Evolutionary conservation across 2,888 invertebrate species (phyloP).

Genomic region (Frankliniella intonsa): DNA sequence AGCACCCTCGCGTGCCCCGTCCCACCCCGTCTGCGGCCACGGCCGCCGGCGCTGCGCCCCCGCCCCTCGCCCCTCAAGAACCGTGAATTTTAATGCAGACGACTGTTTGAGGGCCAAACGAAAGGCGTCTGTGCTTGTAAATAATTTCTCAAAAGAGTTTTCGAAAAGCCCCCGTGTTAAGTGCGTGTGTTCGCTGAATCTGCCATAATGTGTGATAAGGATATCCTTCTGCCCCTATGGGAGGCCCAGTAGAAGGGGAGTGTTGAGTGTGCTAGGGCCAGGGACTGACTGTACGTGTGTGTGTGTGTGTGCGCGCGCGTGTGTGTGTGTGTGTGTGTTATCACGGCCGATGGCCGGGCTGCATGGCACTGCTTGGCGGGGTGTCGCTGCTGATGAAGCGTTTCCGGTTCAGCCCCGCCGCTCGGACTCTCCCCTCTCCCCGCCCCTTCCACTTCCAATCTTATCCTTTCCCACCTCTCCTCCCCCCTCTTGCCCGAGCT

Average conservation of each 20-base stretch:
- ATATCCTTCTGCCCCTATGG: no score
- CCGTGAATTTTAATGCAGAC: background rate
- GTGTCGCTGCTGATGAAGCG: conserved; percentile 21
- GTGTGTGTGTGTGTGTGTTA: background rate
- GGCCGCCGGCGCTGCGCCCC: background rate
- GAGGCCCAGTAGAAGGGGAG: no score
- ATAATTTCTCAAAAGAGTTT: background rate
- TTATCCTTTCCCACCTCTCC: background rate
- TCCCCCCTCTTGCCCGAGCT: background rate
- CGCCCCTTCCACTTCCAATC: background rate
- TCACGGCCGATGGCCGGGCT: background rate
- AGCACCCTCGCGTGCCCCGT: background rate
- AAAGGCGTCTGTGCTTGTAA: background rate
- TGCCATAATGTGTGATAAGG: no score
- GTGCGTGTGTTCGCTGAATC: no score
- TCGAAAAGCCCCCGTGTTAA: no score
- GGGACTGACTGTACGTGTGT: no score
- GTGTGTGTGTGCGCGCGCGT: no score
- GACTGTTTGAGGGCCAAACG: background rate
- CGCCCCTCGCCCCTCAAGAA: background rate
- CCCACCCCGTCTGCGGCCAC: background rate
- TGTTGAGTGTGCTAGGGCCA: no score
- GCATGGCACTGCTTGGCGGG: background rate
- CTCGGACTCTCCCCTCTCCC: background rate
- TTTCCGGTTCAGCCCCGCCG: background rate